Evolutionary conservation across 2,113 vertebrate species (phyloP).

Genomic region (Chaetops frenatus): DNA sequence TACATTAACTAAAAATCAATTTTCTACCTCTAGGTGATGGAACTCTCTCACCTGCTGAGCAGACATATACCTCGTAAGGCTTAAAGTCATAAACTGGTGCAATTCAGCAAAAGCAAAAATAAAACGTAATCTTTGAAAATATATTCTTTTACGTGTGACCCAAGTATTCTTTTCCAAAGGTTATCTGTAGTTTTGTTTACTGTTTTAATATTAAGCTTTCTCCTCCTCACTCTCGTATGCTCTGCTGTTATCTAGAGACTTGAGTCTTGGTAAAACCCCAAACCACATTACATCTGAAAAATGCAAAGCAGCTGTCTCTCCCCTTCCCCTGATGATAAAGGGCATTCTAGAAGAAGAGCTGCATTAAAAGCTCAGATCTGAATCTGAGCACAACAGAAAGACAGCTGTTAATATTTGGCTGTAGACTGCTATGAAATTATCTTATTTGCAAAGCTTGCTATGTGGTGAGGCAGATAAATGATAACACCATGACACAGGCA

Average conservation of each 20-base stretch:
- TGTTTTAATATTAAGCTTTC: constrained; percentile 22
- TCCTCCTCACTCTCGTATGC: not conserved
- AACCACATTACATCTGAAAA: constrained; percentile 14
- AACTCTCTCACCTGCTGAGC: not conserved
- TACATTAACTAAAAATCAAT: constrained; percentile 45
- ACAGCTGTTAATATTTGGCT: constrained; percentile 63
- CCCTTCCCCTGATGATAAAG: constrained; percentile 41
- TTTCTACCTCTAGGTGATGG: constrained; percentile 4
- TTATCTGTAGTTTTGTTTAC: constrained; percentile 5
- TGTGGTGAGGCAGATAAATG: constrained; percentile 54
- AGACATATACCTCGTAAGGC: not conserved
- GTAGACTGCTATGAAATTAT: constrained; percentile 43
- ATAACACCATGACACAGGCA: constrained; percentile 13
- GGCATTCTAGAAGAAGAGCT: constrained; percentile 29
- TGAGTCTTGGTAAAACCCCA: not conserved
- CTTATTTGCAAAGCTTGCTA: constrained; percentile 60
- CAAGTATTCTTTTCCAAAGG: not conserved
- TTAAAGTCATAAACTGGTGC: not conserved
- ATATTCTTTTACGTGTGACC: constrained; percentile 15
- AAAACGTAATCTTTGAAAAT: constrained; percentile 17
- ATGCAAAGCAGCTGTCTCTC: constrained; percentile 24
- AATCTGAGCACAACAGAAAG: constrained; percentile 43
- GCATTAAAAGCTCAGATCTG: constrained; percentile 41
- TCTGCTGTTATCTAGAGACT: constrained; percentile 28
- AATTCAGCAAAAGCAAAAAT: constrained; percentile 9